phyloP scores from a whole-genome alignment of 2,888 invertebrate species.

The Agonum fuliginosum region DNA sequence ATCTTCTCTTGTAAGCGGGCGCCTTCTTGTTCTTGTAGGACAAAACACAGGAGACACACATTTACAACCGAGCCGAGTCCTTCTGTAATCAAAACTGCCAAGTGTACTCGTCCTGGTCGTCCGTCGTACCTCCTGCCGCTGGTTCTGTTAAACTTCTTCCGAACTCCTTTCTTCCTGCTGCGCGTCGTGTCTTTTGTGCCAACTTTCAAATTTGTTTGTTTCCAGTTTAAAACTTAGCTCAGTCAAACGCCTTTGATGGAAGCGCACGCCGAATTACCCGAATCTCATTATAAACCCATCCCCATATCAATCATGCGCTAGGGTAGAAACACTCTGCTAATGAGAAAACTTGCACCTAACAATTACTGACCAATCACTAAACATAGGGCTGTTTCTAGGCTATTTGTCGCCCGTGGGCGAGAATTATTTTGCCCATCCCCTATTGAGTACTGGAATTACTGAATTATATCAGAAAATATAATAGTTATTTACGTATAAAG shows the following conservation, averaged over 20 bases:
- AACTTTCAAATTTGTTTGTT: constrained; percentile 59
- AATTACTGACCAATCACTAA: not conserved
- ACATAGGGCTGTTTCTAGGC: not conserved
- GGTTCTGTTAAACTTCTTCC: constrained; percentile 52
- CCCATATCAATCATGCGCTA: constrained; percentile 22
- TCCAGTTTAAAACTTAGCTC: constrained; percentile 46
- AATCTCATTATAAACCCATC: constrained; percentile 52
- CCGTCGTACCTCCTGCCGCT: no score
- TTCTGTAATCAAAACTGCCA: constrained; percentile 58
- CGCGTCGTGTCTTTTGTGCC: constrained; percentile 50
- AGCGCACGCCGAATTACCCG: constrained; percentile 18
- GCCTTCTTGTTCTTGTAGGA: constrained; percentile 34
- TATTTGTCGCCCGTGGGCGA: no score
- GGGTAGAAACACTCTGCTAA: not conserved
- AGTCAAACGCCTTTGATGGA: constrained; percentile 41
- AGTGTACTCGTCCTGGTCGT: constrained; percentile 50
- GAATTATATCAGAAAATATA: no score
- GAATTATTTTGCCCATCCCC: no score
- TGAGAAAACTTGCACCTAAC: constrained; percentile 45
- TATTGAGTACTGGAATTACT: no score
- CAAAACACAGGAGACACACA: constrained; percentile 47
- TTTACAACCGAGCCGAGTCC: constrained; percentile 50
- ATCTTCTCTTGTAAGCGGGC: no score
- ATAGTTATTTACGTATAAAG: no score
- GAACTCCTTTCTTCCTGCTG: constrained; percentile 54